A percentile compares a stretch with the other conserved stretches of the same genome.
These are phyloP conservation scores for Montipora efflorescens DNA, from an alignment of 64 coral and sea anemone species.

Conservation along the genomic window DNA sequence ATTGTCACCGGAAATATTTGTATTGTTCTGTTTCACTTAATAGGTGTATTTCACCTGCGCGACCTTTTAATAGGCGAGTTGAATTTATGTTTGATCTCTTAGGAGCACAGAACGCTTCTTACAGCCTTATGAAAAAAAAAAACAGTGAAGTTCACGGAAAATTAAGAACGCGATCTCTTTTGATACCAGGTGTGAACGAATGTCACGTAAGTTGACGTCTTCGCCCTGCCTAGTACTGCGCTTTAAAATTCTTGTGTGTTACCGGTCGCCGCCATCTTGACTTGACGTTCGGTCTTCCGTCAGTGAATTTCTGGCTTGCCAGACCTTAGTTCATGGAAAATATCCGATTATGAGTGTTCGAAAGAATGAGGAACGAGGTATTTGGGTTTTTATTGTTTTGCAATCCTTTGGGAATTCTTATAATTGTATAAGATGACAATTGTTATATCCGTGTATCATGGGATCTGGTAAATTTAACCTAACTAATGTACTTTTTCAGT, in stretches of 20 bases:
- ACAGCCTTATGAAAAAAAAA: not conserved
- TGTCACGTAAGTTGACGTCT: slow-evolving; percentile 22
- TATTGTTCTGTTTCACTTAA: not conserved
- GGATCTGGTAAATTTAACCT: no score
- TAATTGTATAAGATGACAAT: no score
- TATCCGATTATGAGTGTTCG: slow-evolving; percentile 17
- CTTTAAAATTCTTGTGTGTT: not conserved
- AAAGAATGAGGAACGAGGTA: slow-evolving; percentile 46
- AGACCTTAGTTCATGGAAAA: not conserved
- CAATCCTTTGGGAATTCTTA: slow-evolving; percentile 33
- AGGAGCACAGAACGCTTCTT: not conserved
- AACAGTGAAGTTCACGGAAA: not conserved
- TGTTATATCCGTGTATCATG: no score
- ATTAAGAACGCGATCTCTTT: no score
- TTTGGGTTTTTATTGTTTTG: not conserved
- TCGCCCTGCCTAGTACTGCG: not conserved
- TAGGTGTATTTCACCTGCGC: not conserved
- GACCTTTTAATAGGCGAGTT: not conserved
- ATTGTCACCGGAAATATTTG: slow-evolving; percentile 10
- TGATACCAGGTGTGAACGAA: no score
- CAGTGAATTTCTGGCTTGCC: not conserved
- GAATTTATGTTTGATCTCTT: not conserved
- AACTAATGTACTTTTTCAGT: no score
- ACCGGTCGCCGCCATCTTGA: slow-evolving; percentile 41
- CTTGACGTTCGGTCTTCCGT: not conserved